Conservation (phyloP, 2,888 invertebrate species). For the Taenaris catops region DNA sequence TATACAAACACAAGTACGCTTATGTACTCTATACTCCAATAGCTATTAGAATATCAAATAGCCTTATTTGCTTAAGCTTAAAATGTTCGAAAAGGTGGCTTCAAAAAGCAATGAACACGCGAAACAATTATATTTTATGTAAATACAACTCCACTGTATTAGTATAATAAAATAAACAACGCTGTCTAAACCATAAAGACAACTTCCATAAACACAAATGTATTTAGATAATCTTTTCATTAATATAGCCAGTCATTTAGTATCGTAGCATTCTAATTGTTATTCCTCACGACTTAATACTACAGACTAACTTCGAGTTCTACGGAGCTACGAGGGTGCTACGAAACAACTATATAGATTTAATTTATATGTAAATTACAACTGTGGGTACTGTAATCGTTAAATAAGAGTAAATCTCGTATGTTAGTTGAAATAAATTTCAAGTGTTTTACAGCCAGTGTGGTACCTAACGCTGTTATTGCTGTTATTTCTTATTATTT, state of each 20-base stretch:
- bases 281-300: slow-evolving; percentile 10
- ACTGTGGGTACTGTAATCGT: no score
- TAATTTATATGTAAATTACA: background rate
- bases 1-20: background rate
- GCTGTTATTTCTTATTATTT: slow-evolving; percentile 17
- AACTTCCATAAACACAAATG: slow-evolving; percentile 8
- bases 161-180: slow-evolving; percentile 9
- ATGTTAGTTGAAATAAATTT: slow-evolving; percentile 2
- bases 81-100: background rate
- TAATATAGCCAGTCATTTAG: slow-evolving; percentile 10
- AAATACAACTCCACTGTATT: slow-evolving; percentile 3
- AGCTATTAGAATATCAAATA: background rate
- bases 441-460: background rate
- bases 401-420: no score
- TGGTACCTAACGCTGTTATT: background rate
- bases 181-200: slow-evolving; percentile 7
- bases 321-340: slow-evolving; percentile 35
- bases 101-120: slow-evolving; percentile 5
- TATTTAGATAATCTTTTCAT: slow-evolving; percentile 13
- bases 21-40: background rate
- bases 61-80: no score
- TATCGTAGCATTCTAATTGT: slow-evolving; percentile 6
- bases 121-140: slow-evolving; percentile 7
- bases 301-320: slow-evolving; percentile 16
- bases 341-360: slow-evolving; percentile 23